phyloP scores from a whole-genome alignment of 2,888 invertebrate genomes.

The Gymnocheta viridis region DNA sequence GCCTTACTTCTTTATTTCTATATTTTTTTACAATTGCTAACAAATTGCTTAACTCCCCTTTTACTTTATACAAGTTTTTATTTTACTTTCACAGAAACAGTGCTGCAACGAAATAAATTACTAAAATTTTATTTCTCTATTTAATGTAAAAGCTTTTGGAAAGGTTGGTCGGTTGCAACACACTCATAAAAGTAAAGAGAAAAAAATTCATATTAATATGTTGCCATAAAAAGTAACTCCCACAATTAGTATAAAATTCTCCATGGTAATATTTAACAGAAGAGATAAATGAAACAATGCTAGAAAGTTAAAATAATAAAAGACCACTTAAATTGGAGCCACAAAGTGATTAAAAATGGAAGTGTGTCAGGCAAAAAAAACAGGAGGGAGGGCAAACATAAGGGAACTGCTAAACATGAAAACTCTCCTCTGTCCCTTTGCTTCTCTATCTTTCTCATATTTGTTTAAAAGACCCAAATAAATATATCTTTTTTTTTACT shows the following conservation, averaged over 20 bases:
- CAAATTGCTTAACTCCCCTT: not conserved
- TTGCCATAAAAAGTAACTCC: conserved; percentile 55
- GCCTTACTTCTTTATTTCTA: not conserved
- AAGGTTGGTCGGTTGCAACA: not conserved
- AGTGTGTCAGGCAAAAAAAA: conserved; percentile 43
- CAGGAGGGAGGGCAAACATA: not conserved
- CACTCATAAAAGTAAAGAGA: not conserved
- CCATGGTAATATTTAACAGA: conserved; percentile 47
- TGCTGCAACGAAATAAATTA: not conserved
- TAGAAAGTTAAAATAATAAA: conserved; percentile 49
- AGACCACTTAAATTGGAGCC: conserved; percentile 60
- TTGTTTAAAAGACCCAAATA: conserved; percentile 1
- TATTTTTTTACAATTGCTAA: not conserved
- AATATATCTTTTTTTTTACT: not conserved
- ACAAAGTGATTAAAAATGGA: conserved; percentile 67
- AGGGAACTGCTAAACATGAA: not conserved
- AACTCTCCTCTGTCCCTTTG: not conserved
- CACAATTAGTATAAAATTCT: conserved; percentile 48
- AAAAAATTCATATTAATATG: conserved; percentile 18
- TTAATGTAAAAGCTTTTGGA: not conserved
- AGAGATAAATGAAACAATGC: conserved; percentile 31
- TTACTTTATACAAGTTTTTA: not conserved
- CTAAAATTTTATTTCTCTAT: conserved; percentile 17
- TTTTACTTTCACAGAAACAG: not conserved
- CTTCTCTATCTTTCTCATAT: not conserved